These are phyloP conservation scores for Ascidia mentula DNA, from an alignment of 23 tunicate species.

Conservation along the genomic window DNA sequence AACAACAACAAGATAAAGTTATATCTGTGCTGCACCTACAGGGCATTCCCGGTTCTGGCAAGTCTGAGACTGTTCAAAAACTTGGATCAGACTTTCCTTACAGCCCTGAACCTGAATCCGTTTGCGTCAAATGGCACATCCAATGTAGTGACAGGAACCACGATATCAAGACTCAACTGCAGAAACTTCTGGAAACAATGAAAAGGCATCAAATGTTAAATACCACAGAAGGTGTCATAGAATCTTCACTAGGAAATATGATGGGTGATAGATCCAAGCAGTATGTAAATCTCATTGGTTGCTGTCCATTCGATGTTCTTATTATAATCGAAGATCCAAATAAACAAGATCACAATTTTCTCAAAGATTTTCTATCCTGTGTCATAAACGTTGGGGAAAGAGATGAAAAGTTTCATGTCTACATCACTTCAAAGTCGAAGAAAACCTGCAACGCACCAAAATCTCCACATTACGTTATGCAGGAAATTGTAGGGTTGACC, in stretches of 20 bases:
- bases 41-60: neutral
- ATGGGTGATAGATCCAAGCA: neutral
- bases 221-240: neutral
- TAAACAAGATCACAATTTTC: neutral
- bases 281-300: neutral
- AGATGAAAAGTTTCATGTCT: neutral
- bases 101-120: neutral
- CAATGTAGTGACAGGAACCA: conserved; percentile 5
- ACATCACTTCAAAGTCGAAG: neutral
- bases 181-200: neutral
- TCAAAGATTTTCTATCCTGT: neutral
- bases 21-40: neutral
- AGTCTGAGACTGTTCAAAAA: neutral
- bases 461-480: neutral
- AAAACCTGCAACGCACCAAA: neutral
- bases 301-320: neutral
- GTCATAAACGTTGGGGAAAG: neutral
- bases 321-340: neutral
- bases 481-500: neutral
- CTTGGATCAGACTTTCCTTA: conserved; percentile 5
- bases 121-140: neutral
- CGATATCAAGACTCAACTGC: conserved; percentile 2
- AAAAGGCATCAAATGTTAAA: neutral
- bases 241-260: neutral
- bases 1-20: neutral